phyloP scores from a whole-genome alignment of 1,140 invertebrate genomes.

The Drosophila fuyamai region DNA sequence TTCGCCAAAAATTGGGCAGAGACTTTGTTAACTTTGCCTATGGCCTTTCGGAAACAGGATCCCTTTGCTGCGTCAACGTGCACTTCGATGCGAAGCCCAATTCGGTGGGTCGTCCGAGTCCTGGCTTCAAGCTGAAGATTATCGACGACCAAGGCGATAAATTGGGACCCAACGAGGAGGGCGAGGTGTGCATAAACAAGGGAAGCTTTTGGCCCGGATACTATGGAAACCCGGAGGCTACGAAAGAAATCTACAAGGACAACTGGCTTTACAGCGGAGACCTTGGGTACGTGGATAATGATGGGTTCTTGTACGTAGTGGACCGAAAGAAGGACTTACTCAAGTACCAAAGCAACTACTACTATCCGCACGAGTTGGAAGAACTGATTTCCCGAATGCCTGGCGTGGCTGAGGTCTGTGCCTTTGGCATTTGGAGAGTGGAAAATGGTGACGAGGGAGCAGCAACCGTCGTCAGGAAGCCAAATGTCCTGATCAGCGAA shows the following conservation, averaged over 20 bases:
- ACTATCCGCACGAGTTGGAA: slow-evolving; percentile 57
- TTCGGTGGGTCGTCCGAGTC: slow-evolving; percentile 31
- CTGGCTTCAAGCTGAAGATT: slow-evolving; percentile 67
- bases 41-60: slow-evolving; percentile 15
- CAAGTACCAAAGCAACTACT: slow-evolving; percentile 61
- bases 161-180: slow-evolving; percentile 86
- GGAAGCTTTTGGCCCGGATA: slow-evolving; percentile 45
- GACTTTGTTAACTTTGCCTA: slow-evolving; percentile 7
- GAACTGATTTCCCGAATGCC: slow-evolving; percentile 31
- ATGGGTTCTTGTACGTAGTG: slow-evolving; percentile 85
- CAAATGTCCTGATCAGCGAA: slow-evolving; percentile 12
- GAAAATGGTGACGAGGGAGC: slow-evolving; percentile 32
- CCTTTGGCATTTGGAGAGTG: slow-evolving; percentile 44
- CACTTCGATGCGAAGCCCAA: slow-evolving; percentile 28
- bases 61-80: background rate
- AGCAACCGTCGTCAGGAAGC: slow-evolving; percentile 35
- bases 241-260: slow-evolving; percentile 36
- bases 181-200: slow-evolving; percentile 87
- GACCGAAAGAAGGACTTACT: slow-evolving; percentile 88
- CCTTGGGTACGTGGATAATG: slow-evolving; percentile 86
- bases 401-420: slow-evolving; percentile 41
- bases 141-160: slow-evolving; percentile 85
- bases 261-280: slow-evolving; percentile 89
- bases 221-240: slow-evolving; percentile 30
- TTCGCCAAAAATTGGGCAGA: slow-evolving; percentile 1